phyloP scores from a whole-genome alignment of 1,140 invertebrate species.

The Pemphigus obesinymphae region DNA sequence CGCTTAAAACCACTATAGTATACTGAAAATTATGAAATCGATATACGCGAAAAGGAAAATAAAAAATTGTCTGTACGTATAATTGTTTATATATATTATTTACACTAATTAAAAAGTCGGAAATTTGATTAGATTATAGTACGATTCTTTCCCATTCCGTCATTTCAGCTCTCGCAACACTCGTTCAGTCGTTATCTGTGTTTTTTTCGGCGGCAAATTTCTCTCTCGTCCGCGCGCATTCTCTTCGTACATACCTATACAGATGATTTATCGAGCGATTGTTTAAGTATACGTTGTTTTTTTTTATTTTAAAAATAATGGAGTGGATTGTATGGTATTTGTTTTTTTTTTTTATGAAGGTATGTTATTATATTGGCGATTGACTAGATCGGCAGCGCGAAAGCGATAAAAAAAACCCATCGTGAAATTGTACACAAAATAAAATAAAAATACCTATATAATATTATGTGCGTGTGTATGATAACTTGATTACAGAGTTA shows the following conservation, averaged over 20 bases:
- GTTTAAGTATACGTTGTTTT: not conserved
- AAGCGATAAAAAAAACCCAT: not conserved
- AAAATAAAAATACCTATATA: not conserved
- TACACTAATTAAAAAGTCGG: not conserved
- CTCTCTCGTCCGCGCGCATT: not conserved
- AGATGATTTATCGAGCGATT: not conserved
- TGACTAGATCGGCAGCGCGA: constrained; percentile 21
- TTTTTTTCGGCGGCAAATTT: not conserved
- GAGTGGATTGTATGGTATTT: not conserved
- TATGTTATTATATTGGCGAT: not conserved
- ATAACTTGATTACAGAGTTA: constrained; percentile 2
- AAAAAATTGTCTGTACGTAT: no score
- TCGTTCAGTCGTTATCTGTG: no score
- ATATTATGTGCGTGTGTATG: not conserved
- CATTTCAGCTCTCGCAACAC: not conserved
- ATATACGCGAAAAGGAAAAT: not conserved
- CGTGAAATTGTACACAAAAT: not conserved
- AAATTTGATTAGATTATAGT: not conserved
- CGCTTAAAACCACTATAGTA: not conserved
- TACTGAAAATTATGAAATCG: not conserved
- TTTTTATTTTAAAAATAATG: no score
- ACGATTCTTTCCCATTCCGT: not conserved
- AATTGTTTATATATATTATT: no score
- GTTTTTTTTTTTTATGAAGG: no score
- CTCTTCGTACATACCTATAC: no score